Evolutionary conservation across 1,140 invertebrate species (phyloP), one percentile per base, ranked within the genome.

Genomic region (Yoshiicerus persimilis): DNA sequence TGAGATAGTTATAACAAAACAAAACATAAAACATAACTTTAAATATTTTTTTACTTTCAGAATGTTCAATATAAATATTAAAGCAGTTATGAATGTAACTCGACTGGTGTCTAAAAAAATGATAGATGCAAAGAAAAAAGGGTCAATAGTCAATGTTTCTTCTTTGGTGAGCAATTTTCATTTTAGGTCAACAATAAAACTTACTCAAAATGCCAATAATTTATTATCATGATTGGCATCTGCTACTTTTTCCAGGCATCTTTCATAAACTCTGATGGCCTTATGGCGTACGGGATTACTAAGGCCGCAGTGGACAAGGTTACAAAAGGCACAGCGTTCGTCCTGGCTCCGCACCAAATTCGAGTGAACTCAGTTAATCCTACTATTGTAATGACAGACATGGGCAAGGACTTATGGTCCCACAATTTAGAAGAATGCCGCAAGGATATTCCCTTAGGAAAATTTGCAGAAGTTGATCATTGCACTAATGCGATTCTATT

Each of bases 111-210:
- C 95, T 27, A 94, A 94, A 90, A 93, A 94, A 91, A 95, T 97
- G 95, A 94, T 97, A 20, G 92, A 95, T 77, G 93, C 95, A 20
- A 95, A 95, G 91, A 93, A 92, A 62, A 93, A 94, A 75, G 96
- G 97, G 56, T 93, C 95, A 62, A 97, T 98, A 90, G 97, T 98
- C 0, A 98, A 98, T 92, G 92, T 98, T 16, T 98, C 97, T 0
- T 98, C 97, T 20, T 95, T 96, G 91, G 96, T 92, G 30, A 89
- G 89, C 3, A 64, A 64, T 30, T 64, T 64, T 64, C 2, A 27
- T 23, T 66, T 32, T 4, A 64, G 20, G 5, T n/a, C n/a, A n/a
- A n/a, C n/a, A n/a, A n/a, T n/a, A n/a, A n/a, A n/a, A n/a, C n/a
- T n/a, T n/a, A n/a, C 56, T 62, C 5, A 8, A 62, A 62, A 38